Evolutionary conservation across 1,140 invertebrate genomes (phyloP), one percentile per base, ranked within the genome.

Genomic region (Batillaria attramentaria): DNA sequence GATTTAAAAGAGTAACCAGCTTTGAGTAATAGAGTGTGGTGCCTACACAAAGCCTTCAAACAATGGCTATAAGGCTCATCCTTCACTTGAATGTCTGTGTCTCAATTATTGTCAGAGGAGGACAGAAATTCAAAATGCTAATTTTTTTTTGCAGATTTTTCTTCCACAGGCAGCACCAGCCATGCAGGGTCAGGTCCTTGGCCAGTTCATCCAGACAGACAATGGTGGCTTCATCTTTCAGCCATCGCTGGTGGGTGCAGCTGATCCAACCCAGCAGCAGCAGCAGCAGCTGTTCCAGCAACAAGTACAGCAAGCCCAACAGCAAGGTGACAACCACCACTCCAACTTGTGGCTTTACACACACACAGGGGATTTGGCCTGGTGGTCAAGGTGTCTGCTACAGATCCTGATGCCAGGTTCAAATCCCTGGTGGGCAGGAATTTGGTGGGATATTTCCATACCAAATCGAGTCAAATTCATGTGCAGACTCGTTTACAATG

Each of bases 161-260:
- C 84, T 91, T 41, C 89, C 90, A 16, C 90, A 93, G 75, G 31
- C 73, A 18, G 8, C 57, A 62, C 93, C 85, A 35, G 81, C 83
- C 42, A 72, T 72, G 65, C 84, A 84, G 42, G 37, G 70, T 6
- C 80, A 81, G 60, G 43, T 83, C 1, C 66, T 84, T 50, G 66
- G 65, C 24, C 90, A 92, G 77, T 93, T 98, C 42, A 94, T 98
- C 60, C 96, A 97, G 90, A 96, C 96, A 20, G 92, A 95, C 1
- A 97, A 97, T 92, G 97, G 97, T 18, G 96, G 98, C 89, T 97
- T 96, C 33, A 72, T 82, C 20, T 57, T 75, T 5, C 73, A 74
- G 77, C 77, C 65, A 28, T 46, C 70, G 20, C 42, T 75, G 6
- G 39, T 69, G 16, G 69, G 69, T 33, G 50, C 75, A 37, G 28